Base-by-base conservation (phyloP, 2,888 invertebrate genomes). In the Cephus spinipes region DNA sequence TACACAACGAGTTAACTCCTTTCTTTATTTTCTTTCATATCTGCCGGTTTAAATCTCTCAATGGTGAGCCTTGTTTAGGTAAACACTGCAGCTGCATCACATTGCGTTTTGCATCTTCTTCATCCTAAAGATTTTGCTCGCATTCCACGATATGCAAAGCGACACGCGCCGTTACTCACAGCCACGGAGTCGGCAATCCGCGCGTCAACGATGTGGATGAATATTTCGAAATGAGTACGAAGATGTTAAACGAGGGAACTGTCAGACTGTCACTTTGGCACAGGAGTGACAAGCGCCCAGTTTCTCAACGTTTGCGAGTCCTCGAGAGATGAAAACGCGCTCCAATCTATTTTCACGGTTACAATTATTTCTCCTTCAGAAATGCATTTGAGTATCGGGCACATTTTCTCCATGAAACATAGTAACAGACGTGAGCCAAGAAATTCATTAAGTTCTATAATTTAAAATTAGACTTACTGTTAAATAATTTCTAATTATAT, bases 241-340 rank as follows among this genome's bases (percentile, higher is more conserved):
- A 84, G 87, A 89, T 88, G 88, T 87, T 89, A 88, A 90, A 90
- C 87, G 90, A 90, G 88, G 85, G 79, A 88, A 89, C 89, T 90
- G 90, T 89, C 89, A 82, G 85, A 83, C 89, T 89, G 89, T 89
- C 90, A 89, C 85, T 89, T 86, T 80, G 80, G 69, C 79, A 81
- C 79, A 73, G 77, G 69, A 79, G 83, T 85, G 81, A 82, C 78
- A 36, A 75, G 77, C 77, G 77, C 74, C 76, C 68, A 76, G 77
- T 84, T 83, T 81, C 81, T 79, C 83, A 81, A 80, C 79, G 73
- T 79, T 81, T 71, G 35, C 74, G 31, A 68, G 69, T 68, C 81
- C 77, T 76, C 82, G 81, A 79, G 79, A 81, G 83, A 83, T 83
- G 87, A 87, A 86, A 86, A 71, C 31, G 71, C 83, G 86, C 85